Base-by-base conservation (phyloP, 2,888 invertebrate genomes). In the Antitype chi region DNA sequence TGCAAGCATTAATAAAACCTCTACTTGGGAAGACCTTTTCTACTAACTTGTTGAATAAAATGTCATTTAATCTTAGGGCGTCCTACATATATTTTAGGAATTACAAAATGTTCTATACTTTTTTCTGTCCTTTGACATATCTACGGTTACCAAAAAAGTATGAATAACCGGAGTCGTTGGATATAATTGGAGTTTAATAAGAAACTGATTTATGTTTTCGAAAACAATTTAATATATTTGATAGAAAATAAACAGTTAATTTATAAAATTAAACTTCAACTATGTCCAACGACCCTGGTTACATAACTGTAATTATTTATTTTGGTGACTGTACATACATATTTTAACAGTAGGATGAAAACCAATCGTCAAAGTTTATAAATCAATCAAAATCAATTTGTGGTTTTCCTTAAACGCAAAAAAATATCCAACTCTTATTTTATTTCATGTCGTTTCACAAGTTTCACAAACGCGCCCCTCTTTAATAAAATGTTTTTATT, bases 401-500 rank as follows among this genome's bases (percentile, higher is more conserved):
- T 43, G 1, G 25, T 52, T 25, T 32, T 49, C 25, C 9, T 15
- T 13, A 15, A 38, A 55, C 1, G 47, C 11, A 25, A 25, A 28
- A 68, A 32, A 32, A 17, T 49, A 25, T n/a, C n/a, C 15, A 28
- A 53, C 68, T 72, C 59, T 67, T 47, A 38, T 70, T 74, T 81
- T 62, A 59, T 76, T 86, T 68, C 55, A n/a, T n/a, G n/a, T n/a
- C 32, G 38, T 49, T 25, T 32, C n/a, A 68, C 32, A 81, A 82
- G 43, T 76, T 80, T 62, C 62, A 66, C 71, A 73, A 80, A 38
- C 32, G 13, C 53, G 53, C 1, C 55, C 13, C 47, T 49, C 70
- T 69, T 25, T 71, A 70, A 79, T 77, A 75, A 76, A 76, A 75
- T 76, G 63, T 82, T 78, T 70, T 76, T 74, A 76, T 77, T 85